These are phyloP conservation scores for Ondatra zibethicus DNA, from an alignment of 2,113 vertebrate genomes.

Conservation along the genomic window DNA sequence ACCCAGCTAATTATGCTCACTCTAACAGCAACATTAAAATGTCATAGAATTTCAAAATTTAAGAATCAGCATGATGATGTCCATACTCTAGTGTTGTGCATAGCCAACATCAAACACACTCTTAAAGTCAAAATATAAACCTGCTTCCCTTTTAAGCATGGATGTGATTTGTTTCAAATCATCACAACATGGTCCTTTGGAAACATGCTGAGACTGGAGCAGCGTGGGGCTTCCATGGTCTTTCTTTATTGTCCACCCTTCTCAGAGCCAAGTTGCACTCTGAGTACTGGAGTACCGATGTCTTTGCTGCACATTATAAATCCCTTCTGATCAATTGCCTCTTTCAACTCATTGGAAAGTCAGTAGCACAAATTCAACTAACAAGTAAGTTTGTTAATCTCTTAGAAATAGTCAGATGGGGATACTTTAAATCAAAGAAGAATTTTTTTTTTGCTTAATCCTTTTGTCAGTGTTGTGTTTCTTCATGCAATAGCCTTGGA, in stretches of 20 bases:
- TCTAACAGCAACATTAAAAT: not conserved
- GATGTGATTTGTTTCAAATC: conserved; percentile 53
- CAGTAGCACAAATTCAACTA: conserved; percentile 71
- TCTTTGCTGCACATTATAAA: conserved; percentile 30
- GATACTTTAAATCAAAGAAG: not conserved
- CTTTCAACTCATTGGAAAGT: not conserved
- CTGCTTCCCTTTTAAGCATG: conserved; percentile 8
- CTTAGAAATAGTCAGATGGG: not conserved
- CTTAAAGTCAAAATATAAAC: conserved; percentile 40
- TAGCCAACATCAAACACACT: conserved; percentile 39
- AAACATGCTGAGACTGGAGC: conserved; percentile 12
- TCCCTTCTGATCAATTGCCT: not conserved
- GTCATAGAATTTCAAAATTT: not conserved
- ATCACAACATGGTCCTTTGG: not conserved
- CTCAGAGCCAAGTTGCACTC: conserved; percentile 27
- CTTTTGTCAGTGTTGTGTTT: not conserved
- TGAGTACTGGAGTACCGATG: not conserved
- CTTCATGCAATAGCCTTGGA: not conserved
- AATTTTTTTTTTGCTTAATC: conserved; percentile 17
- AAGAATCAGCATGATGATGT: not conserved
- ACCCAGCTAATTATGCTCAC: not conserved
- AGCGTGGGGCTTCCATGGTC: conserved; percentile 39
- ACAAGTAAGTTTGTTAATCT: not conserved
- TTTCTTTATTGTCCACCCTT: conserved; percentile 4
- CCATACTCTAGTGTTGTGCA: conserved; percentile 43